These are phyloP conservation scores for Heteropelma amictum DNA, from an alignment of 2,888 invertebrate genomes.

Conservation along the genomic window DNA sequence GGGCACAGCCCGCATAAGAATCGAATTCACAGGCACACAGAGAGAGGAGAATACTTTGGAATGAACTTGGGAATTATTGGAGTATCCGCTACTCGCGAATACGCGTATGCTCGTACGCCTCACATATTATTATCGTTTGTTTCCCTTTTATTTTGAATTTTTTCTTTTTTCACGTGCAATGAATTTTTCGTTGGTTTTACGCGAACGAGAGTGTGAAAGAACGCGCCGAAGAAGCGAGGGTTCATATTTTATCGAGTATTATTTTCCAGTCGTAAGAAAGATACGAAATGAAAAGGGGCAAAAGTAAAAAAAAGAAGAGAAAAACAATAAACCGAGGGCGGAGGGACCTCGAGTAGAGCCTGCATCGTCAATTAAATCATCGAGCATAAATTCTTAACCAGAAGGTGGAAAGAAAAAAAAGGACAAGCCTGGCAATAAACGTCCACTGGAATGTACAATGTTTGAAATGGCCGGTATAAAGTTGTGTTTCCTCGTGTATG, in stretches of 20 bases:
- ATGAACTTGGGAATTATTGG: no score
- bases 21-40: no score
- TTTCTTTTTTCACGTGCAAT: not conserved
- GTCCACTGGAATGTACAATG: slow-evolving; percentile 66
- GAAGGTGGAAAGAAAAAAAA: slow-evolving; percentile 54
- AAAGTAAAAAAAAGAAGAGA: not conserved
- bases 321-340: not conserved
- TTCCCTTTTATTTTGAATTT: no score
- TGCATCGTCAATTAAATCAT: slow-evolving; percentile 69
- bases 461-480: slow-evolving; percentile 71
- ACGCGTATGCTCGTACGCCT: slow-evolving; percentile 26
- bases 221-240: not conserved
- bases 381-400: slow-evolving; percentile 63
- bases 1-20: no score
- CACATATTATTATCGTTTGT: slow-evolving; percentile 35
- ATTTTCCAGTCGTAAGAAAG: slow-evolving; percentile 31
- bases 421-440: slow-evolving; percentile 63
- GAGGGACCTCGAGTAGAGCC: slow-evolving; percentile 16
- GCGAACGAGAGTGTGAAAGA: slow-evolving; percentile 31
- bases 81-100: not conserved
- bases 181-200: slow-evolving; percentile 27
- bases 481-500: slow-evolving; percentile 63
- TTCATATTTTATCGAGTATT: slow-evolving; percentile 48
- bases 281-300: not conserved
- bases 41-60: no score